These are phyloP conservation scores for Melanaphis sacchari DNA, from an alignment of 1,140 invertebrate genomes.

Conservation along the genomic window DNA sequence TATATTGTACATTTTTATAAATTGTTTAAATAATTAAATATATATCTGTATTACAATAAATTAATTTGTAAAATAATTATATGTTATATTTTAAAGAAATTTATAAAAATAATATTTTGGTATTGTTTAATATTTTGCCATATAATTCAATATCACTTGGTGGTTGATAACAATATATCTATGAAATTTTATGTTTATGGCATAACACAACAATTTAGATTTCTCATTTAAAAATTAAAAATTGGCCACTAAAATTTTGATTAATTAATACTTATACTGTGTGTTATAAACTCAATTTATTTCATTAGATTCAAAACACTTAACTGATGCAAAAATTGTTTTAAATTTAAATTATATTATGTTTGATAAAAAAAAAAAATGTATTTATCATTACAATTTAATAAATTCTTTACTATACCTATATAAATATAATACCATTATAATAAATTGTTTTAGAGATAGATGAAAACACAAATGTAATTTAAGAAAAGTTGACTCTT, in stretches of 20 bases:
- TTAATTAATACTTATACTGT: background rate
- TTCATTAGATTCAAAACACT: background rate
- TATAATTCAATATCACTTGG: too few relatives aligned
- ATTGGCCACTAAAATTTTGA: background rate
- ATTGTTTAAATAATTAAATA: conserved; percentile 26
- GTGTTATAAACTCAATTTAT: background rate
- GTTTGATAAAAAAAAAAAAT: too few relatives aligned
- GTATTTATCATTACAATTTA: too few relatives aligned
- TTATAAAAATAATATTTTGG: too few relatives aligned
- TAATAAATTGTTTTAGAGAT: too few relatives aligned
- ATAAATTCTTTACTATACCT: too few relatives aligned
- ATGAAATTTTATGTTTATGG: background rate
- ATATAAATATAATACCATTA: too few relatives aligned
- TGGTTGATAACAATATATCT: too few relatives aligned
- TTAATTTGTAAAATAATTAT: background rate
- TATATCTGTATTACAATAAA: background rate
- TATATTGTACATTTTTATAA: conserved; percentile 14
- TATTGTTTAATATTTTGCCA: too few relatives aligned
- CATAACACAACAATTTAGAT: background rate
- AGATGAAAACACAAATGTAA: too few relatives aligned
- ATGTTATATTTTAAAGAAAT: background rate
- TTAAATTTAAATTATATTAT: background rate
- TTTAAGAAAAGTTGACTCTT: too few relatives aligned
- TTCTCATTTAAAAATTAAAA: background rate
- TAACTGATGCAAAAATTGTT: background rate